phyloP scores from a whole-genome alignment of 2,888 invertebrate species.

The Leptopterna dolabrata region DNA sequence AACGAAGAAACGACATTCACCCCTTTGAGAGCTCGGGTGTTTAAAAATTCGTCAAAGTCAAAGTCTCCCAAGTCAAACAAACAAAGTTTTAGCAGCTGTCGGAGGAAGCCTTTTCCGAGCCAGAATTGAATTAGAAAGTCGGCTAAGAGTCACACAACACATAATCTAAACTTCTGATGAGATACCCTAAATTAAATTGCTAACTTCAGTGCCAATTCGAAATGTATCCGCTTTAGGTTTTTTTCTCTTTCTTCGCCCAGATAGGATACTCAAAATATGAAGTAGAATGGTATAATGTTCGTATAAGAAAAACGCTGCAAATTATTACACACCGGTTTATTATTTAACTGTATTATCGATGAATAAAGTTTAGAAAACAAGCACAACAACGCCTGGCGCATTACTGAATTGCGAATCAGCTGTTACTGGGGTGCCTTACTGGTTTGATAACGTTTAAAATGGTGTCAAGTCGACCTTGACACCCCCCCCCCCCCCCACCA shows the following conservation, averaged over 20 bases:
- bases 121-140: conserved; percentile 41
- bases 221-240: not conserved
- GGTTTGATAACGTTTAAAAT: too few species aligned
- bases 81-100: conserved; percentile 33
- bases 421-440: too few species aligned
- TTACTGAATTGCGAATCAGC: too few species aligned
- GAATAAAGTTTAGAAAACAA: too few species aligned
- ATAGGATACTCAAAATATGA: too few species aligned
- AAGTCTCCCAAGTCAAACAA: not conserved
- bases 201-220: not conserved
- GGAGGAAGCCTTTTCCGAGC: conserved; percentile 4
- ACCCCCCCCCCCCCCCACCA: too few species aligned
- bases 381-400: too few species aligned
- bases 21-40: not conserved
- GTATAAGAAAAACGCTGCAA: too few species aligned
- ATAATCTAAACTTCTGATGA: conserved; percentile 23
- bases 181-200: not conserved
- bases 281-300: too few species aligned
- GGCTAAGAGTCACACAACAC: not conserved
- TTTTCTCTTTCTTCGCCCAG: not conserved
- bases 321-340: too few species aligned
- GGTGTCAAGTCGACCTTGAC: too few species aligned
- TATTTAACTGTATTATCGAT: too few species aligned
- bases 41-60: conserved; percentile 36
- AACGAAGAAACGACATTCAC: not conserved